phyloP scores from a whole-genome alignment of 35 echinoderm and acorn worm species.

The Ophiothrix spiculata region DNA sequence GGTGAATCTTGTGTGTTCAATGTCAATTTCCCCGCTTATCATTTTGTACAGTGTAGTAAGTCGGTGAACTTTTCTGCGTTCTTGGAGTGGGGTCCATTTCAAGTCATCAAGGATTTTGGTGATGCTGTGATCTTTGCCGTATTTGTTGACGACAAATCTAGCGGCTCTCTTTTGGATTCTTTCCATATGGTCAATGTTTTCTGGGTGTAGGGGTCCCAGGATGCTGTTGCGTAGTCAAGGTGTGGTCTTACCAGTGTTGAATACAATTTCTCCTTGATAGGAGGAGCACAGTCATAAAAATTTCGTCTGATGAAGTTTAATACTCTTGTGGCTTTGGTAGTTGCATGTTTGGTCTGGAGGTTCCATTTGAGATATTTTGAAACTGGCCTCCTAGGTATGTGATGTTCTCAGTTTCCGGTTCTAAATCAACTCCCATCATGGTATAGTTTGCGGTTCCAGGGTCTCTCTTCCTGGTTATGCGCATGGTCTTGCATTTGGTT shows the following conservation, averaged over 20 bases:
- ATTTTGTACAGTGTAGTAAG: background rate
- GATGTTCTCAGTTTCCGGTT: too few species aligned
- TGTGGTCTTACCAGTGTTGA: background rate
- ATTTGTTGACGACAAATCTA: background rate
- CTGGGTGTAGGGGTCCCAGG: background rate
- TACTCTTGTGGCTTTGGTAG: background rate
- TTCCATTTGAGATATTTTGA: too few species aligned
- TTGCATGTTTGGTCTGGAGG: background rate
- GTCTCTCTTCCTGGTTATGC: too few species aligned
- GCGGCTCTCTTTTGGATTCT: conserved; percentile 21
- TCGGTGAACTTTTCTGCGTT: background rate
- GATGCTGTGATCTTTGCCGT: background rate
- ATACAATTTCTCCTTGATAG: background rate
- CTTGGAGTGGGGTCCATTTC: background rate
- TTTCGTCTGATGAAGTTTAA: background rate
- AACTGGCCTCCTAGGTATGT: too few species aligned
- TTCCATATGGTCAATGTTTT: background rate
- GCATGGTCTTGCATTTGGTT: too few species aligned
- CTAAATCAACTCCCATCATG: too few species aligned
- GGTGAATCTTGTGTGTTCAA: too few species aligned
- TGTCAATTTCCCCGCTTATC: too few species aligned
- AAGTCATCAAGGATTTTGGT: background rate
- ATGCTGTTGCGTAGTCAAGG: conserved; percentile 2
- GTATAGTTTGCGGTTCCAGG: too few species aligned
- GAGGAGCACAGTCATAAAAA: background rate